These are phyloP conservation scores for Scomber japonicus DNA, from an alignment of 2,113 vertebrate genomes.

Conservation along the genomic window DNA sequence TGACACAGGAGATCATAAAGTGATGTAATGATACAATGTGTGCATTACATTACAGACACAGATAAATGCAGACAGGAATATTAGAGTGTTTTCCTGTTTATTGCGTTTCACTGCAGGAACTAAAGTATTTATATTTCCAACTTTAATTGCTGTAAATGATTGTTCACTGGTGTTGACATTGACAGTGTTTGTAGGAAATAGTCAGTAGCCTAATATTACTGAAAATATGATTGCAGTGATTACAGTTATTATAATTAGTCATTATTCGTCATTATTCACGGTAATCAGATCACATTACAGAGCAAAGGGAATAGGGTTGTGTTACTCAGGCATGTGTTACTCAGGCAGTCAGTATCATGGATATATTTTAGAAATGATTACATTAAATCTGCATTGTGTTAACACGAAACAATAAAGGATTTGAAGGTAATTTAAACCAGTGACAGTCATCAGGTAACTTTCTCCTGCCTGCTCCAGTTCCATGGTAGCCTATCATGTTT, in stretches of 20 bases:
- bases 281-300: constrained; percentile 18
- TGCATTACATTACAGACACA: background rate
- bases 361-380: constrained; percentile 8
- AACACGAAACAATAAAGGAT: constrained; percentile 16
- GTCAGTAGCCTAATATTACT: constrained; percentile 27
- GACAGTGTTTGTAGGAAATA: background rate
- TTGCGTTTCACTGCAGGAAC: constrained; percentile 5
- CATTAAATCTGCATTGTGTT: background rate
- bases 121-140: background rate
- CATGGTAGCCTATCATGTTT: constrained; percentile 35
- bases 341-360: background rate
- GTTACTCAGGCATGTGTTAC: background rate
- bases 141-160: constrained; percentile 3
- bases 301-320: background rate
- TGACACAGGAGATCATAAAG: background rate
- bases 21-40: background rate
- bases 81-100: constrained; percentile 13
- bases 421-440: constrained; percentile 20
- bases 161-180: constrained; percentile 31
- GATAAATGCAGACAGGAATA: background rate
- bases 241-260: background rate
- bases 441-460: constrained; percentile 44
- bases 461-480: constrained; percentile 12
- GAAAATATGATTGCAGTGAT: constrained; percentile 24
- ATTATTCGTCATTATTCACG: background rate